These are phyloP conservation scores for Nannobrachium achirus DNA, from an alignment of 2,113 vertebrate genomes.

Conservation along the genomic window DNA sequence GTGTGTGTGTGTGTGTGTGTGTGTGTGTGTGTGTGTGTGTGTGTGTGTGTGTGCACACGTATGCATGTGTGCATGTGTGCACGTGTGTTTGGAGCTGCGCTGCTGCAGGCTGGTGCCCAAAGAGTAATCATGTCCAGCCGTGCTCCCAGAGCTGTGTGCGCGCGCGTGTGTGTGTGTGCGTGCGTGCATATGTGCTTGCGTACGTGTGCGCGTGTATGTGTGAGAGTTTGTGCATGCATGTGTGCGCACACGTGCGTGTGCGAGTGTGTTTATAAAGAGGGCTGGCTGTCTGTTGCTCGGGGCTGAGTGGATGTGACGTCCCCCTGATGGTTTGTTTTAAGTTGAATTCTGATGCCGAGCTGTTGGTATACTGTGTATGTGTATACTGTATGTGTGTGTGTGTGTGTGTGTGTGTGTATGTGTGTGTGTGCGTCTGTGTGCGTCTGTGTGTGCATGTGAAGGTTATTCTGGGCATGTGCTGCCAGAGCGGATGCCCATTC, in stretches of 20 bases:
- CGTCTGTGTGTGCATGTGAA: background rate
- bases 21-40: conserved; percentile 20
- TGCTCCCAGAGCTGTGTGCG: conserved; percentile 2
- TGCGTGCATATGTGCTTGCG: background rate
- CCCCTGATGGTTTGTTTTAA: conserved; percentile 77
- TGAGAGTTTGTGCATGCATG: background rate
- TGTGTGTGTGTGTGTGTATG: conserved; percentile 23
- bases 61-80: background rate
- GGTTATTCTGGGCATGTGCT: conserved; percentile 64
- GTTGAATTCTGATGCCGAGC: conserved; percentile 65
- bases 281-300: conserved; percentile 65
- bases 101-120: conserved; percentile 40
- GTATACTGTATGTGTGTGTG: conserved; percentile 11
- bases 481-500: conserved; percentile 63
- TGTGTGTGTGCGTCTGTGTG: background rate
- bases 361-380: conserved; percentile 32
- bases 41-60: conserved; percentile 11
- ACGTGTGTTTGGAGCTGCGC: conserved; percentile 2
- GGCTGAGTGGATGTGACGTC: conserved; percentile 72
- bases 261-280: conserved; percentile 73
- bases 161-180: background rate
- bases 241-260: conserved; percentile 40
- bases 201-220: too few relatives aligned
- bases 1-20: conserved; percentile 4
- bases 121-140: conserved; percentile 62